phyloP scores from a whole-genome alignment of 2,797 vertebrate species.

The Rhynchotus rufescens region DNA sequence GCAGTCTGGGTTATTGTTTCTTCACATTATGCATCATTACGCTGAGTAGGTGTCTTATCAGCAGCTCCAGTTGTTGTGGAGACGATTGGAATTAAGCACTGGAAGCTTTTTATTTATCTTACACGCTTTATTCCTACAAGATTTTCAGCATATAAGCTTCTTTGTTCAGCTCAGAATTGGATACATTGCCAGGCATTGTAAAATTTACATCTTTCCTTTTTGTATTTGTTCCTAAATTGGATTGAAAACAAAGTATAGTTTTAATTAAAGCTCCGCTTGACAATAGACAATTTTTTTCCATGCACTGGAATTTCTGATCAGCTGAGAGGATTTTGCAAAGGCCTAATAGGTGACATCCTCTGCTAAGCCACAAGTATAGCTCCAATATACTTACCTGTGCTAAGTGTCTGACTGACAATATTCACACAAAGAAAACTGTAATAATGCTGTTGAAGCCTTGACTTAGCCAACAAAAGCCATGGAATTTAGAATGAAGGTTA shows the following conservation, averaged over 20 bases:
- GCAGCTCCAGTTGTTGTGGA: slow-evolving; percentile 81
- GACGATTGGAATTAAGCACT: slow-evolving; percentile 81
- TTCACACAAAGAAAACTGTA: slow-evolving; percentile 50
- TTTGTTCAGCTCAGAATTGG: slow-evolving; percentile 79
- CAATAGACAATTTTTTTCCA: slow-evolving; percentile 52
- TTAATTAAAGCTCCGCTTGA: slow-evolving; percentile 75
- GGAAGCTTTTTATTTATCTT: slow-evolving; percentile 83
- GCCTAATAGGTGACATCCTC: slow-evolving; percentile 40
- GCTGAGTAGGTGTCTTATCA: slow-evolving; percentile 82
- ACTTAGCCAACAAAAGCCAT: slow-evolving; percentile 37
- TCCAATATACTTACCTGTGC: slow-evolving; percentile 39
- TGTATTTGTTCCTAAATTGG: slow-evolving; percentile 79
- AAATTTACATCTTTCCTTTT: slow-evolving; percentile 76
- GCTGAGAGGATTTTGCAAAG: slow-evolving; percentile 53
- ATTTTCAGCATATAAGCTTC: slow-evolving; percentile 81
- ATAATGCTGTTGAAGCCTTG: slow-evolving; percentile 50
- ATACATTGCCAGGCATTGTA: slow-evolving; percentile 77
- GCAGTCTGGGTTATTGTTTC: slow-evolving; percentile 75
- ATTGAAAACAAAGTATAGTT: slow-evolving; percentile 80
- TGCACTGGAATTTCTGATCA: slow-evolving; percentile 60
- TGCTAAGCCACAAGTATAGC: slow-evolving; percentile 39
- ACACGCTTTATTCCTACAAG: slow-evolving; percentile 79
- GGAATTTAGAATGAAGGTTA: slow-evolving; percentile 47
- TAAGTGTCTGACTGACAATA: slow-evolving; percentile 52
- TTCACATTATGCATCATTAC: slow-evolving; percentile 82